Evolutionary conservation across 2,113 vertebrate genomes (phyloP).

Genomic region (Tor tambroides): DNA sequence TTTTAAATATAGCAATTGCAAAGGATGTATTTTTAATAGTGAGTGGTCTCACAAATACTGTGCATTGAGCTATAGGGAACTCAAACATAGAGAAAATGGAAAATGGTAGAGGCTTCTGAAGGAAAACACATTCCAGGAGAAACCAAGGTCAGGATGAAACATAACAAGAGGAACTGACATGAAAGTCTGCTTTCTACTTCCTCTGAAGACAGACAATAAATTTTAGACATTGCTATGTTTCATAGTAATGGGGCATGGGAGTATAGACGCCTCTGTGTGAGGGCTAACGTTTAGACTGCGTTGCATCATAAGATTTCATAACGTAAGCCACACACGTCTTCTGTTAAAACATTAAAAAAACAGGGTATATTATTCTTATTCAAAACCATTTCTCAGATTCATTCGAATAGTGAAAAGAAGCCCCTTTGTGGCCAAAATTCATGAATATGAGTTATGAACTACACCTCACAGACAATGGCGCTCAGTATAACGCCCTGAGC

Average conservation of each 20-base stretch:
- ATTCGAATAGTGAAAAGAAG: constrained; percentile 24
- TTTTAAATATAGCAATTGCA: neutral
- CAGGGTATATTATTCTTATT: constrained; percentile 18
- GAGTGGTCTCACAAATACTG: neutral
- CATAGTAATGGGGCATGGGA: constrained; percentile 25
- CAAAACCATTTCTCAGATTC: neutral
- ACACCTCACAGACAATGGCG: constrained; percentile 33
- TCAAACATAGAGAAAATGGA: constrained; percentile 49
- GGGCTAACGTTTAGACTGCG: neutral
- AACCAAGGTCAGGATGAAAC: constrained; percentile 62
- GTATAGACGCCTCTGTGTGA: neutral
- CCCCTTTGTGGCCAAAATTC: constrained; percentile 27
- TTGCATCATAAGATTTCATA: constrained; percentile 34
- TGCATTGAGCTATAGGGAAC: neutral
- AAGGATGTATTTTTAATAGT: neutral
- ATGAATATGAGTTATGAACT: constrained; percentile 40
- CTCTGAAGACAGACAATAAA: constrained; percentile 15
- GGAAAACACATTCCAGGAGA: constrained; percentile 59
- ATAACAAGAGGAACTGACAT: constrained; percentile 46
- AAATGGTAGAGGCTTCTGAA: constrained; percentile 59
- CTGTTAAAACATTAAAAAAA: constrained; percentile 20
- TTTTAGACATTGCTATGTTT: constrained; percentile 23
- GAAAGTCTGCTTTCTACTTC: constrained; percentile 43
- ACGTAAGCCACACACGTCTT: constrained; percentile 9
- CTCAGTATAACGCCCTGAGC: constrained; percentile 21